phyloP scores from a whole-genome alignment of 2,888 invertebrate genomes.

The Luffia ferchaultella region DNA sequence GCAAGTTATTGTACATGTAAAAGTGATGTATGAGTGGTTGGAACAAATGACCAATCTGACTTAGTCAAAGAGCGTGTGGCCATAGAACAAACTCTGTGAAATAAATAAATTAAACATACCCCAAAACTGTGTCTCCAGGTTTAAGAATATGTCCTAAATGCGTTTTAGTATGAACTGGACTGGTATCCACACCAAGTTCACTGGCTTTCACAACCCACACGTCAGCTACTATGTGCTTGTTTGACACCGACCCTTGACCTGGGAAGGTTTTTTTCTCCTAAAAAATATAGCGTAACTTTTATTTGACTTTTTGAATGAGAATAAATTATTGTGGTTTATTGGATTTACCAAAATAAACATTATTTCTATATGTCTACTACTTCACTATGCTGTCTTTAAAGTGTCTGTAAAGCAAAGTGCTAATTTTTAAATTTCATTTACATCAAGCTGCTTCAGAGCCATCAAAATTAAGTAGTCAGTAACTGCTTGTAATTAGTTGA shows the following conservation, averaged over 20 bases:
- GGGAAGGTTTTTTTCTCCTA: slow-evolving; percentile 82
- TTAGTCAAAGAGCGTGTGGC: no score
- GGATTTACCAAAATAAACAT: neutral
- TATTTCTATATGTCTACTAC: neutral
- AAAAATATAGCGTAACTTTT: slow-evolving; percentile 14
- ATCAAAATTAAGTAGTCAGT: no score
- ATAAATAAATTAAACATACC: no score
- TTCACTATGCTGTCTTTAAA: neutral
- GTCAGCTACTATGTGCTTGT: slow-evolving; percentile 89
- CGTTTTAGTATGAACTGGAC: slow-evolving; percentile 85
- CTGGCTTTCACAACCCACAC: slow-evolving; percentile 92
- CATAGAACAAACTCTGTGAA: no score
- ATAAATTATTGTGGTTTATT: no score
- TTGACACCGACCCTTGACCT: slow-evolving; percentile 88
- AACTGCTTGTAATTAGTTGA: no score
- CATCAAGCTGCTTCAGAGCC: no score
- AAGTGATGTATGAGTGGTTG: no score
- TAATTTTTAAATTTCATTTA: no score
- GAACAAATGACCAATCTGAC: no score
- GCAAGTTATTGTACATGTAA: no score
- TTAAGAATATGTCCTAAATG: slow-evolving; percentile 94
- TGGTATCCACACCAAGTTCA: slow-evolving; percentile 84
- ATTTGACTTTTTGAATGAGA: no score
- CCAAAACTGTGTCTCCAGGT: slow-evolving; percentile 92
- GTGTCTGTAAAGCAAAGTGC: neutral